Conservation (phyloP, 1,140 invertebrate genomes). For the Drosophila erecta region DNA sequence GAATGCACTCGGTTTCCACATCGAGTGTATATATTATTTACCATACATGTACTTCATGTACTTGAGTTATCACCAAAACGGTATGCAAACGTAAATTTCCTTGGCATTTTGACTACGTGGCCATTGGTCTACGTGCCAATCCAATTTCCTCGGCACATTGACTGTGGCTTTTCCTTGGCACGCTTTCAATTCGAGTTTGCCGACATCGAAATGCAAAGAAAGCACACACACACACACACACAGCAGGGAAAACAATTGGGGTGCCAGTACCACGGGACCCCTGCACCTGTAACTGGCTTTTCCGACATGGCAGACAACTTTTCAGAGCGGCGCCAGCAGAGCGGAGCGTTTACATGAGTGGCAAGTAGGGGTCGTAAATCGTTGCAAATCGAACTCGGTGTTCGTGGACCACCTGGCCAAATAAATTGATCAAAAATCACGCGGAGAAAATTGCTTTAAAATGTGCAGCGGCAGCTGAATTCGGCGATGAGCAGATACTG, state of each 20-base stretch:
- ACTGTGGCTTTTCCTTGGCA: constrained; percentile 24
- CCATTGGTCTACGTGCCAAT: constrained; percentile 34
- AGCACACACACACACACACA: neutral
- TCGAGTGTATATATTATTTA: neutral
- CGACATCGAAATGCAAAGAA: constrained; percentile 48
- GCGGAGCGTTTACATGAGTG: constrained; percentile 43
- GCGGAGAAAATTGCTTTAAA: constrained; percentile 56
- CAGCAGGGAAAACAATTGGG: constrained; percentile 40
- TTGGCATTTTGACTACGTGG: constrained; percentile 25
- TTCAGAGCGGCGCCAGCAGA: constrained; percentile 3
- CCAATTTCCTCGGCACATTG: constrained; percentile 24
- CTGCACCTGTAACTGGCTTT: constrained; percentile 6
- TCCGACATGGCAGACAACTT: constrained; percentile 34
- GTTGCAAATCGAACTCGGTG: constrained; percentile 14
- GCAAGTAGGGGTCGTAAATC: constrained; percentile 45
- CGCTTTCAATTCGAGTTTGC: constrained; percentile 50
- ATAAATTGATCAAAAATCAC: constrained; percentile 70
- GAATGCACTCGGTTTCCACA: neutral
- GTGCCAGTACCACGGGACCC: constrained; percentile 7
- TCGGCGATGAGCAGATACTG: neutral
- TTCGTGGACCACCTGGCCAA: constrained; percentile 17
- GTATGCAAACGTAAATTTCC: constrained; percentile 30
- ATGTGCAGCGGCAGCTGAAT: constrained; percentile 49
- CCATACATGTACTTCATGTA: neutral
- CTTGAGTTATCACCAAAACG: constrained; percentile 10